A percentile compares a stretch with the other conserved stretches of the same genome.
Evolutionary conservation across 2,113 vertebrate genomes (phyloP).

Genomic region (Oncorhynchus nerka): DNA sequence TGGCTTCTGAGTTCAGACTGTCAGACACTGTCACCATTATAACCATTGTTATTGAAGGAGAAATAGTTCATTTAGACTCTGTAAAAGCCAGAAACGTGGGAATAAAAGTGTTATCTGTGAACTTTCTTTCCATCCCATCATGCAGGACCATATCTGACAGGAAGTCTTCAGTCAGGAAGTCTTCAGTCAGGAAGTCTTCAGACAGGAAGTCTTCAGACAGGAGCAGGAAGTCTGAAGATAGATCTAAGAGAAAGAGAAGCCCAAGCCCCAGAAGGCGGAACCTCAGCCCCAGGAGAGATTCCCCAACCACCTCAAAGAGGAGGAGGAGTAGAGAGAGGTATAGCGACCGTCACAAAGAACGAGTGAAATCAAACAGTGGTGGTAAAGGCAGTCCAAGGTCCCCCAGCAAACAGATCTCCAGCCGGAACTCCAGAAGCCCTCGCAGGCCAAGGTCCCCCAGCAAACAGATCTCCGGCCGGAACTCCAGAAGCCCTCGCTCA

Average conservation of each 20-base stretch:
- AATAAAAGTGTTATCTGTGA: neutral
- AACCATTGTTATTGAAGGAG: neutral
- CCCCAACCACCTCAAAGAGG: conserved; percentile 1
- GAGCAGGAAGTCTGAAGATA: conserved; percentile 39
- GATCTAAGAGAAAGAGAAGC: conserved; percentile 1
- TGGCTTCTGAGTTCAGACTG: too few relatives aligned
- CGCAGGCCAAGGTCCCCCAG: too few relatives aligned
- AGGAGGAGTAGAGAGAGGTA: conserved; percentile 7
- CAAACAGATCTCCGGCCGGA: too few relatives aligned
- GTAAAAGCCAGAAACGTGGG: too few relatives aligned
- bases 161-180: neutral
- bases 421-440: too few relatives aligned
- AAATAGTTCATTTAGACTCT: neutral
- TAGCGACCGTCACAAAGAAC: neutral
- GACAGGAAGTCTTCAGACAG: conserved; percentile 38
- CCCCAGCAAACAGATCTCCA: too few relatives aligned
- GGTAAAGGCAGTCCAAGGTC: neutral
- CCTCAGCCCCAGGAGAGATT: neutral
- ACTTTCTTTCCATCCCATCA: neutral
- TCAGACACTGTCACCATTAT: too few relatives aligned
- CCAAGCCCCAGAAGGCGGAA: conserved; percentile 31
- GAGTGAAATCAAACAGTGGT: conserved; percentile 9
- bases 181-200: neutral
- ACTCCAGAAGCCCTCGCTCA: neutral
- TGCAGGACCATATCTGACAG: conserved; percentile 23